These are phyloP conservation scores for Pachycephala philippinensis DNA, from an alignment of 2,113 vertebrate genomes.

Conservation along the genomic window DNA sequence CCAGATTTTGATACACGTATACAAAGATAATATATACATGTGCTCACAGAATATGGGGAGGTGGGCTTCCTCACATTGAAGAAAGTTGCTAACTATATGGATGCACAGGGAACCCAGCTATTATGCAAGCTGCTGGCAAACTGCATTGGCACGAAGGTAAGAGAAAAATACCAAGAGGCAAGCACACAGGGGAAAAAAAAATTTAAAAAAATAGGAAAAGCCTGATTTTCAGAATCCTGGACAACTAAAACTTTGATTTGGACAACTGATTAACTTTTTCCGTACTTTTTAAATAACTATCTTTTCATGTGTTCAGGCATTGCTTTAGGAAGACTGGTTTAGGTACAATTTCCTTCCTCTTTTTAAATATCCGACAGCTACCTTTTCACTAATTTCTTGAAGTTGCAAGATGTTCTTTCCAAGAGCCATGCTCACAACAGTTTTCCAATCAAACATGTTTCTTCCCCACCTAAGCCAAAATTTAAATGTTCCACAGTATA, in stretches of 20 bases:
- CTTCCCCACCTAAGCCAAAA: not conserved
- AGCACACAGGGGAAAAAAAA: fast-evolving
- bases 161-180: not conserved
- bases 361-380: not conserved
- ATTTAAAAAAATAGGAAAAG: fast-evolving
- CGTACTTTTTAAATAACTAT: not conserved
- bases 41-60: not conserved
- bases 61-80: not conserved
- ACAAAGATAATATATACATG: not conserved
- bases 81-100: not conserved
- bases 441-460: not conserved
- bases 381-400: not conserved
- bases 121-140: not conserved
- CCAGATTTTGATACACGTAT: not conserved
- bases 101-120: not conserved
- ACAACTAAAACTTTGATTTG: too few species aligned
- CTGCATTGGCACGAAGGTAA: not conserved
- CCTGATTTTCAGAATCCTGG: not conserved
- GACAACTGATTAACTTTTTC: not conserved
- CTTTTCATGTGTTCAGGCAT: not conserved
- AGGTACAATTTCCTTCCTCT: not conserved
- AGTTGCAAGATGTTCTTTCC: not conserved
- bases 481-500: not conserved
- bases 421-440: not conserved
- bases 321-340: not conserved